Base-by-base conservation (phyloP, 2,888 invertebrate genomes). In the Caenorhabditis angaria region DNA sequence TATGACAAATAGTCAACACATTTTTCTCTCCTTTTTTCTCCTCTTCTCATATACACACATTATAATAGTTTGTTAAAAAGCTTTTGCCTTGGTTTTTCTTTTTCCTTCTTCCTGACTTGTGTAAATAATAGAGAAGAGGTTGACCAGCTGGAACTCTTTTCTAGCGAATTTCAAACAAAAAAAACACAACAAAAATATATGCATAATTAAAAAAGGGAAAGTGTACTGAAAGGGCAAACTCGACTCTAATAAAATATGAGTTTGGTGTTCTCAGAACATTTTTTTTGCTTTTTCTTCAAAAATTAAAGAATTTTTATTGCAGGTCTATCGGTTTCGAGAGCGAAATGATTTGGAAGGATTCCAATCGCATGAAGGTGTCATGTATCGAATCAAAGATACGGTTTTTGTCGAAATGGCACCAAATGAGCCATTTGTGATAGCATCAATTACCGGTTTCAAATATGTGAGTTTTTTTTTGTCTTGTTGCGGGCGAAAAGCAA, bases 261-360 rank as follows among this genome's bases (percentile, higher is more conserved):
- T n/a, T n/a, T n/a, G n/a, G n/a, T n/a, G n/a, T n/a, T n/a, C n/a
- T n/a, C n/a, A n/a, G n/a, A n/a, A n/a, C n/a, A n/a, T n/a, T n/a
- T n/a, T n/a, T n/a, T n/a, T n/a, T n/a, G n/a, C n/a, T n/a, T n/a
- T n/a, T n/a, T n/a, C n/a, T n/a, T n/a, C n/a, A n/a, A n/a, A n/a
- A n/a, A n/a, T n/a, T n/a, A n/a, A n/a, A n/a, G n/a, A n/a, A n/a
- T n/a, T n/a, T n/a, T n/a, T n/a, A n/a, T 75, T 79, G 8, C 69
- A 81, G 77, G 82, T 80, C 25, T 84, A 78, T 69, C 82, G 82
- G 57, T 71, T 59, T 63, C 72, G 81, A 66, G 65, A 73, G 47
- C 77, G 78, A 64, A 62, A 71, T 58, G 83, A 84, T 65, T 76
- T 82, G 55, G 77, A 81, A 65, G 80, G 82, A 55, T 84, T 84